phyloP scores from a whole-genome alignment of 1,140 invertebrate species.

The Brachionus calyciflorus region DNA sequence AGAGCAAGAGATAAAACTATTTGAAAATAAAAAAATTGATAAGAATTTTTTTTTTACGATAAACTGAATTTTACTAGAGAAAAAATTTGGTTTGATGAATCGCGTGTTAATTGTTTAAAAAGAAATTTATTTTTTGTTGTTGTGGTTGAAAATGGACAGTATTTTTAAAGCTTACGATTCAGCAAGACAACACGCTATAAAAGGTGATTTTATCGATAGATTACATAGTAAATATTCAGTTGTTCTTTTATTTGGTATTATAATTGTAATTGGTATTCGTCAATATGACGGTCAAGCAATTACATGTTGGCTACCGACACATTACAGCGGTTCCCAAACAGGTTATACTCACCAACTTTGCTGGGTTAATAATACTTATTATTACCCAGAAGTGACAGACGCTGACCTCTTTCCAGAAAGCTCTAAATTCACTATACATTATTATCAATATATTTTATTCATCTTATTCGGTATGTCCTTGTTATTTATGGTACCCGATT shows the following conservation, averaged over 20 bases:
- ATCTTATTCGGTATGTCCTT: conserved; percentile 57
- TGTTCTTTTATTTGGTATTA: not conserved
- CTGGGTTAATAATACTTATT: conserved; percentile 47
- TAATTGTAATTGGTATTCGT: not conserved
- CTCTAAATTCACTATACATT: conserved; percentile 49
- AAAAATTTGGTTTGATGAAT: no score
- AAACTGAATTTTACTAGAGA: no score
- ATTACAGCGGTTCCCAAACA: conserved; percentile 36
- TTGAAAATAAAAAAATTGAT: no score
- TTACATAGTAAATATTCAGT: conserved; percentile 36
- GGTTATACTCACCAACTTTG: conserved; percentile 31
- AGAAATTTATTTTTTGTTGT: not conserved
- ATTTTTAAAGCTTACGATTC: conserved; percentile 29
- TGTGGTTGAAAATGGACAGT: not conserved
- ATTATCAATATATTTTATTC: conserved; percentile 59
- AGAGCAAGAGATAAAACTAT: no score
- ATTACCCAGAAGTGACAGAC: conserved; percentile 9
- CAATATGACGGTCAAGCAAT: conserved; percentile 31
- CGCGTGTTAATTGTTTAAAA: not conserved
- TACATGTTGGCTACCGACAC: conserved; percentile 45
- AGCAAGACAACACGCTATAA: conserved; percentile 13
- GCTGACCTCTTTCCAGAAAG: conserved; percentile 15
- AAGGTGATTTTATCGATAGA: conserved; percentile 45
- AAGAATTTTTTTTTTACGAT: no score
- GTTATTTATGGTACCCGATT: conserved; percentile 55